Conservation (phyloP, 2,888 invertebrate genomes). For the Hypsopygia costalis region DNA sequence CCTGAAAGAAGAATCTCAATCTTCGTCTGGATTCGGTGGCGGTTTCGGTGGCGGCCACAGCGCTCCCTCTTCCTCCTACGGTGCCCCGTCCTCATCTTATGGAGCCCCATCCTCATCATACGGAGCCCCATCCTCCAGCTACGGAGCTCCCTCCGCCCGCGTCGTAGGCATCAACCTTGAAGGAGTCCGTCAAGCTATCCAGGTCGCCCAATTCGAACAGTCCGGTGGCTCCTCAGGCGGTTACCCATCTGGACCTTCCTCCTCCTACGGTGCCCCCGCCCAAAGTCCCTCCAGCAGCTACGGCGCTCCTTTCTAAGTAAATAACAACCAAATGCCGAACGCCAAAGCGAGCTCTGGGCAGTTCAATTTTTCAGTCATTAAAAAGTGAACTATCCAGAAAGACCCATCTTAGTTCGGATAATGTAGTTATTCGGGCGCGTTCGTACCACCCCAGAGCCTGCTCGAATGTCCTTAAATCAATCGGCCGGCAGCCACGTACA, state of each 20-base stretch:
- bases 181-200: constrained; percentile 92
- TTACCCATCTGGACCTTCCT: constrained; percentile 77
- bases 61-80: constrained; percentile 84
- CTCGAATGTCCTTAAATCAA: constrained; percentile 61
- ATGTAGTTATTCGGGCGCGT: constrained; percentile 54
- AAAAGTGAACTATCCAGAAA: constrained; percentile 21
- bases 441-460: constrained; percentile 39
- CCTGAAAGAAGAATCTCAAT: constrained; percentile 88
- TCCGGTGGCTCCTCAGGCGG: constrained; percentile 59
- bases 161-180: constrained; percentile 93
- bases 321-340: constrained; percentile 29
- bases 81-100: constrained; percentile 81
- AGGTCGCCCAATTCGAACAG: constrained; percentile 92
- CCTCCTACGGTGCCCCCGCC: constrained; percentile 80
- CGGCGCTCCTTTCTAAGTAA: constrained; percentile 82
- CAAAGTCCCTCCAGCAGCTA: constrained; percentile 84
- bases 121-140: constrained; percentile 82
- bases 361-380: constrained; percentile 18
- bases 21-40: constrained; percentile 66
- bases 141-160: constrained; percentile 68
- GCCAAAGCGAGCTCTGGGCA: constrained; percentile 11
- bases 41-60: constrained; percentile 73
- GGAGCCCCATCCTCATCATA: constrained; percentile 83
- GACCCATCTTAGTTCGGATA: constrained; percentile 29
- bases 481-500: constrained; percentile 66